These are phyloP conservation scores for Centropyge bicolor DNA, from an alignment of 2,797 vertebrate species.

Conservation along the genomic window DNA sequence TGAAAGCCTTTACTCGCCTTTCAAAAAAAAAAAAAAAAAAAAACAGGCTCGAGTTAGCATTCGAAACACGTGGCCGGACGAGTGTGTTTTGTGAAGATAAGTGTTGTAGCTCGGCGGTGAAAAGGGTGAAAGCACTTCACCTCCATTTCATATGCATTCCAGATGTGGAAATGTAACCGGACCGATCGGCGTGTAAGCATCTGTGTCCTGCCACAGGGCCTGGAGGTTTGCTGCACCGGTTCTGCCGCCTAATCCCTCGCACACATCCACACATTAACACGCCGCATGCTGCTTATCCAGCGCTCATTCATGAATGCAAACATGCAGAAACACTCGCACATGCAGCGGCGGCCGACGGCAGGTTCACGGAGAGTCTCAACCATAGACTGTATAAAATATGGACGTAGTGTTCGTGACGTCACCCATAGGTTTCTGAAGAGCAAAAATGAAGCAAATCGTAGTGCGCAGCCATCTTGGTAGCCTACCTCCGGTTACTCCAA, in stretches of 20 bases:
- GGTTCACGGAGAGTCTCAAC: neutral
- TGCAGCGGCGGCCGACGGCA: neutral
- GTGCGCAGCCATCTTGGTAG: no score
- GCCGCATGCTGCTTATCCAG: slow-evolving; percentile 14
- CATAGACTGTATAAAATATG: no score
- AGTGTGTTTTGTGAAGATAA: slow-evolving; percentile 62
- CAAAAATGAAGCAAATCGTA: no score
- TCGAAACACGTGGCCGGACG: slow-evolving; percentile 23
- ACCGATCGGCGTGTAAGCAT: slow-evolving; percentile 34
- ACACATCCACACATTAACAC: slow-evolving; percentile 35
- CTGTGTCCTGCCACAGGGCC: slow-evolving; percentile 46
- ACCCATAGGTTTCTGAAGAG: no score
- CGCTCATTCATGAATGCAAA: slow-evolving; percentile 31
- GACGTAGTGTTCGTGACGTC: no score
- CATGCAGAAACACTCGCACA: slow-evolving; percentile 13
- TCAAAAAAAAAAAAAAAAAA: neutral
- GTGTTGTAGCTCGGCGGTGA: slow-evolving; percentile 27
- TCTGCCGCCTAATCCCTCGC: slow-evolving; percentile 47
- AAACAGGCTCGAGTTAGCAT: slow-evolving; percentile 18
- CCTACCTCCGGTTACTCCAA: no score
- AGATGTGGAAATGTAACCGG: slow-evolving; percentile 59
- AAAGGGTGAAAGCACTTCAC: slow-evolving; percentile 41
- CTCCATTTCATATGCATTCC: slow-evolving; percentile 44
- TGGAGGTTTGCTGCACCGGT: slow-evolving; percentile 37
- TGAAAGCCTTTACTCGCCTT: slow-evolving; percentile 36